Evolutionary conservation across 2,888 invertebrate genomes (phyloP), one percentile per base, ranked within the genome.

Genomic region (Parochlus steinenii): DNA sequence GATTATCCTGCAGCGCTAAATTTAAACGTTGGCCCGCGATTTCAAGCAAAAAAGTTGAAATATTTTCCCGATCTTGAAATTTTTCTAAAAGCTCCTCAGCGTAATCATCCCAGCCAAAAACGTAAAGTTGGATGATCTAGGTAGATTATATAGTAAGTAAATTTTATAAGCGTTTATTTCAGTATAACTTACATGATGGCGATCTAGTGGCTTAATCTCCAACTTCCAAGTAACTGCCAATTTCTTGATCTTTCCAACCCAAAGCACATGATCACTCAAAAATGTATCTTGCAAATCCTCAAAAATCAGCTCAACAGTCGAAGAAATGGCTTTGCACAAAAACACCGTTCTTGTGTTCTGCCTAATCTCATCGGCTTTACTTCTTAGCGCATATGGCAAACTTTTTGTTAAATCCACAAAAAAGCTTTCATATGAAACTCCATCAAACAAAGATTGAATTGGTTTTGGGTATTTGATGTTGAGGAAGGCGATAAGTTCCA

Each of bases 1-100:
- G 69, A 40, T 69, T 67, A 46, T 59, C 69, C 45, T 62, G 68
- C 45, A 74, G 64, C 44, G 65, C 71, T 29, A 73, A 65, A 52
- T 74, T 72, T 40, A 92, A 57, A 43, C 92, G 67, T 51, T 80
- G 75, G 5, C 81, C 85, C n/a, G 79, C 81, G 36, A 92, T 71
- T 17, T 75, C 70, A 17, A 90, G 56, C 39, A 93, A 61, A 42
- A 78, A 69, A 2, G 69, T 63, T 7, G 83, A 73, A 38, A 90
- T 54, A 27, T 66, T 58, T 45, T 71, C 71, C n/a, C 71, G 69
- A 41, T 82, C 75, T 37, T 66, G 68, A 5, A 87, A 68, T 14
- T 71, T 62, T 10, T 67, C 56, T 19, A 82, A 58, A 32, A 78
- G 61, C 62, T 76, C 62, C 44, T 64, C 65, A 4, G 69, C 73